A percentile compares a stretch with the other conserved stretches of the same genome.
phyloP scores from a whole-genome alignment of 1,140 invertebrate genomes.

The Macrotrachela quadricornifera region DNA sequence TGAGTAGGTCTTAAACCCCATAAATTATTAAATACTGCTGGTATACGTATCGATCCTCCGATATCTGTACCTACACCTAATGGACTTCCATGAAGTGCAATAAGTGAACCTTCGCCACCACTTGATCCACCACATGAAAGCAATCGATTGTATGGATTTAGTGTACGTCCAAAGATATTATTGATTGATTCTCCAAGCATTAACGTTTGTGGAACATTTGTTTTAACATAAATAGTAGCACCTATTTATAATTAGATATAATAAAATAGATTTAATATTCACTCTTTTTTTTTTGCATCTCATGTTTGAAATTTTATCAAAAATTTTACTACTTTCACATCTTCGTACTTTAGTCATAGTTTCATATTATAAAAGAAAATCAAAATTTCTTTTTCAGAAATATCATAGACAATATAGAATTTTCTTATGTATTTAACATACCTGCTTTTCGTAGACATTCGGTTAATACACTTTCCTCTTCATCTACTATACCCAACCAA shows the following conservation, averaged over 20 bases:
- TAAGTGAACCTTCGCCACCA: constrained; percentile 24
- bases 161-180: constrained; percentile 31
- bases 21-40: constrained; percentile 26
- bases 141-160: constrained; percentile 21
- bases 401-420: too few relatives aligned
- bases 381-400: too few relatives aligned
- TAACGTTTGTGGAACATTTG: constrained; percentile 24
- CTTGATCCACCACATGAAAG: constrained; percentile 28
- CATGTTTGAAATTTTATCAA: too few relatives aligned
- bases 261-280: too few relatives aligned
- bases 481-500: too few relatives aligned
- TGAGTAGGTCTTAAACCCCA: constrained; percentile 26
- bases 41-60: constrained; percentile 30
- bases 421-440: neutral
- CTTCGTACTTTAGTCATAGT: too few relatives aligned
- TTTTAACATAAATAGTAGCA: constrained; percentile 24
- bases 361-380: too few relatives aligned
- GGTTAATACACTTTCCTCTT: too few relatives aligned
- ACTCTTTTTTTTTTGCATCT: too few relatives aligned
- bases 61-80: constrained; percentile 28
- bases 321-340: too few relatives aligned
- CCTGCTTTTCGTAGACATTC: too few relatives aligned
- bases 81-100: constrained; percentile 21
- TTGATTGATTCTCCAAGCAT: constrained; percentile 17
- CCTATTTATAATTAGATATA: too few relatives aligned